Evolutionary conservation across 92 coral and sea anemone species (phyloP).

Genomic region (Micromussa lordhowensis): DNA sequence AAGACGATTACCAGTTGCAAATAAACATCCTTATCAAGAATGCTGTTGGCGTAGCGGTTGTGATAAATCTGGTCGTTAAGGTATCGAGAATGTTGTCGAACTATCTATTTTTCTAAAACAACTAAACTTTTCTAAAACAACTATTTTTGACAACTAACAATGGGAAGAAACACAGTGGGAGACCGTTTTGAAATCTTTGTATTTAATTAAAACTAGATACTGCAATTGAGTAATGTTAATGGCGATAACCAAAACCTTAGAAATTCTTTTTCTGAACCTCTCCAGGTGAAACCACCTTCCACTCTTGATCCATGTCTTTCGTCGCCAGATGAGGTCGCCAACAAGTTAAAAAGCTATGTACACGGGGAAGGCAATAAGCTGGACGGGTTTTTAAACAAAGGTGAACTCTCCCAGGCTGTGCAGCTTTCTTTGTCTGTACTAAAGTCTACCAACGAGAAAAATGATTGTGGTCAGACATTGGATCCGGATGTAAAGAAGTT

Average conservation of each 20-base stretch:
- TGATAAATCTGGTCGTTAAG: not conserved
- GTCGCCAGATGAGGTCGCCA: conserved; percentile 1
- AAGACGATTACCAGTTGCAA: not conserved
- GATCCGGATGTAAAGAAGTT: not conserved
- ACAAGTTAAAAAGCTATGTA: not conserved
- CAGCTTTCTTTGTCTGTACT: conserved; percentile 21
- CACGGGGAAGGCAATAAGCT: conserved; percentile 16
- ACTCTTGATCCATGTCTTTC: conserved; percentile 26
- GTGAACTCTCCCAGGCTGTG: conserved; percentile 28
- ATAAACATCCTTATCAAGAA: conserved; percentile 16
- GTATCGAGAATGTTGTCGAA: not conserved
- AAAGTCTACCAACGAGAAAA: conserved; percentile 14
- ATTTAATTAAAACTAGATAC: too few relatives aligned
- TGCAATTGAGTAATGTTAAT: too few relatives aligned
- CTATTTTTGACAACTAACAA: too few relatives aligned
- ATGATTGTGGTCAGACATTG: conserved; percentile 3
- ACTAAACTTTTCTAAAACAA: too few relatives aligned
- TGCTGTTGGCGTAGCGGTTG: conserved; percentile 21
- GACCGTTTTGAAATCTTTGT: too few relatives aligned
- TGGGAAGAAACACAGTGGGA: too few relatives aligned
- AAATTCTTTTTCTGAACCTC: too few relatives aligned
- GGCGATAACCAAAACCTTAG: too few relatives aligned
- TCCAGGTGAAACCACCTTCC: conserved; percentile 28
- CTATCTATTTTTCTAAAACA: not conserved
- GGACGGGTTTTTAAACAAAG: conserved; percentile 23